A percentile compares a stretch with the other conserved stretches of the same genome.
phyloP scores from a whole-genome alignment of 2,888 invertebrate species.

The Muscina levida region DNA sequence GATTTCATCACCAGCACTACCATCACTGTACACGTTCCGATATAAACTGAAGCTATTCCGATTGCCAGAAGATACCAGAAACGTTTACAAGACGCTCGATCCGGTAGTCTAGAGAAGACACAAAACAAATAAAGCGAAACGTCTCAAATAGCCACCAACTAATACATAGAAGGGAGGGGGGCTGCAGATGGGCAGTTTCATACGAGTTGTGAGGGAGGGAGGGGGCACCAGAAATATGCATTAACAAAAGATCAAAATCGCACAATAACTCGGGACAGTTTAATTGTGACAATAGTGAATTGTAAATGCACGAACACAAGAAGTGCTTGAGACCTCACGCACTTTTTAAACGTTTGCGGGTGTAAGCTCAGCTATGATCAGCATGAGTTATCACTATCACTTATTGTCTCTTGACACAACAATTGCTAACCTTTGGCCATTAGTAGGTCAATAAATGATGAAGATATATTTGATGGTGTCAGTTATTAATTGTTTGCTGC shows the following conservation, averaged over 20 bases:
- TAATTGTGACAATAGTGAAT: no score
- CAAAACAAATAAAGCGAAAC: not conserved
- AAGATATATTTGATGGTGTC: not conserved
- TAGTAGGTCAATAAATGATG: conserved; percentile 36
- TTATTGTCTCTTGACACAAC: not conserved
- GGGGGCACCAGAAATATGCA: no score
- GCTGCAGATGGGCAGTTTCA: no score
- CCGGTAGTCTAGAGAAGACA: conserved; percentile 15
- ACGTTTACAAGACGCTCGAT: not conserved
- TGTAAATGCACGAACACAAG: no score
- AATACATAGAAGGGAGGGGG: no score
- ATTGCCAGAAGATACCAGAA: not conserved
- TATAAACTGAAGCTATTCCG: conserved; percentile 48
- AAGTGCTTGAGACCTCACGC: conserved; percentile 8
- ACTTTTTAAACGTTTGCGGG: conserved; percentile 5
- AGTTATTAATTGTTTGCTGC: not conserved
- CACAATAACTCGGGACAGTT: no score
- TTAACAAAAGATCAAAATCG: not conserved
- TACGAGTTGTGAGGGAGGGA: no score
- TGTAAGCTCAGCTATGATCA: not conserved
- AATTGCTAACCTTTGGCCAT: conserved; percentile 15
- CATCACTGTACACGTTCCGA: conserved; percentile 39
- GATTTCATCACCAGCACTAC: conserved; percentile 23
- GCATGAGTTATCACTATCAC: not conserved
- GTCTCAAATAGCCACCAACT: no score